Conservation (phyloP, 2,797 vertebrate species). For the Pipistrellus kuhlii region DNA sequence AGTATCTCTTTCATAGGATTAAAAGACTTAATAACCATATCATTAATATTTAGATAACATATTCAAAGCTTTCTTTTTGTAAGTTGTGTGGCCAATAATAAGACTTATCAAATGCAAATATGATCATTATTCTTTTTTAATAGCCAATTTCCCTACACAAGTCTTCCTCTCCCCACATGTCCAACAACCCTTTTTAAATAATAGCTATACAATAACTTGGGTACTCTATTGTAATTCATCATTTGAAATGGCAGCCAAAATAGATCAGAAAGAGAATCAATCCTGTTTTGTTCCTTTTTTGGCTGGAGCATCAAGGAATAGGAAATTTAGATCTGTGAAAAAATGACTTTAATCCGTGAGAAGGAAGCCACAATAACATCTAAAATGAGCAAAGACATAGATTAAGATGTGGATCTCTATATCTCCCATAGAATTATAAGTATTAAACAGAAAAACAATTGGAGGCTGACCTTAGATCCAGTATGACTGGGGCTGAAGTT, state of each 20-base stretch:
- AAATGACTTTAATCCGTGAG: neutral
- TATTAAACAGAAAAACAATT: neutral
- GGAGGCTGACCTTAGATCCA: neutral
- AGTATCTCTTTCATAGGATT: neutral
- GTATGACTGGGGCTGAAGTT: neutral
- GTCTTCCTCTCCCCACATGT: neutral
- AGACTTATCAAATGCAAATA: neutral
- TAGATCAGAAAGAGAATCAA: neutral
- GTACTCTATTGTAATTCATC: neutral
- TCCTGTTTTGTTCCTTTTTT: neutral
- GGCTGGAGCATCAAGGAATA: neutral
- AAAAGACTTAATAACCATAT: neutral
- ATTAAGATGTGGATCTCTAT: neutral
- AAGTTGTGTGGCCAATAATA: neutral
- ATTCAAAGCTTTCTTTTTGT: neutral
- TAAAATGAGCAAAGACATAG: slow-evolving; percentile 17
- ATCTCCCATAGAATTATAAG: neutral
- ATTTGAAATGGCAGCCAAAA: neutral
- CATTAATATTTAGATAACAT: neutral
- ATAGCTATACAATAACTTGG: neutral
- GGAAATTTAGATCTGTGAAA: neutral
- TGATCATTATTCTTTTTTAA: neutral
- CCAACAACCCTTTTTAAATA: neutral
- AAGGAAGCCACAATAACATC: neutral
- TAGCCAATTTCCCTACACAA: neutral